phyloP scores from a whole-genome alignment of 2,797 vertebrate species.

The Darevskia nairensis region DNA sequence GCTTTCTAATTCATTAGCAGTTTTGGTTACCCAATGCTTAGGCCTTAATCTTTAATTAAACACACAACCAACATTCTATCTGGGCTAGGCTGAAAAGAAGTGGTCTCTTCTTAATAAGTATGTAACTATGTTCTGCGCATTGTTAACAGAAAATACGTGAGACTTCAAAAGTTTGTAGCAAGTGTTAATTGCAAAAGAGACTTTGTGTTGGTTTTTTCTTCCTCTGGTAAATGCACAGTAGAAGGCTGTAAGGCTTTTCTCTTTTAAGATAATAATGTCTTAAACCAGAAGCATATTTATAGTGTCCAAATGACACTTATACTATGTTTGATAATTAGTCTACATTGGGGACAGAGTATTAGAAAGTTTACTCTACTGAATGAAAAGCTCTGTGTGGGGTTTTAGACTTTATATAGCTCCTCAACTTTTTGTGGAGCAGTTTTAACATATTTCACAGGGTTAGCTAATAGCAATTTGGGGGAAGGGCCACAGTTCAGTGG shows the following conservation, averaged over 20 bases:
- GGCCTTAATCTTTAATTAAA: conserved; percentile 83
- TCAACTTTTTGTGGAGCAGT: not conserved
- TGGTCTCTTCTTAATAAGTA: conserved; percentile 75
- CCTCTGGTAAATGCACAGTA: conserved; percentile 44
- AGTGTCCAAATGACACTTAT: conserved; percentile 30
- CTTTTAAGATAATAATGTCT: conserved; percentile 48
- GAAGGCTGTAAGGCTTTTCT: conserved; percentile 42
- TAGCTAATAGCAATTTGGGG: too few species aligned
- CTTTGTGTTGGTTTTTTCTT: conserved; percentile 9
- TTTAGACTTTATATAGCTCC: not conserved
- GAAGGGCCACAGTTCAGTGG: too few species aligned
- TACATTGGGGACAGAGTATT: conserved; percentile 20
- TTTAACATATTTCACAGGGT: not conserved
- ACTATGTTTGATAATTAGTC: conserved; percentile 60
- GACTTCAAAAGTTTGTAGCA: conserved; percentile 47
- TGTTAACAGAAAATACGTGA: conserved; percentile 62
- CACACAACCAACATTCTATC: conserved; percentile 71
- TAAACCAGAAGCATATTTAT: conserved; percentile 61
- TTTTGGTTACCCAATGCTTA: conserved; percentile 77
- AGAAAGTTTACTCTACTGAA: conserved; percentile 5
- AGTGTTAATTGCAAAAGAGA: conserved; percentile 56
- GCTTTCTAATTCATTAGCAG: conserved; percentile 78
- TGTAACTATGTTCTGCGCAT: conserved; percentile 63
- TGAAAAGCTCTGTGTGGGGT: not conserved
- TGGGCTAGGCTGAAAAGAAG: conserved; percentile 72